Percentiles rank a stretch among this genome's conserved stretches.
Evolutionary conservation across 23 tunicate species (phyloP).

Genomic region (Ascidia mentula): DNA sequence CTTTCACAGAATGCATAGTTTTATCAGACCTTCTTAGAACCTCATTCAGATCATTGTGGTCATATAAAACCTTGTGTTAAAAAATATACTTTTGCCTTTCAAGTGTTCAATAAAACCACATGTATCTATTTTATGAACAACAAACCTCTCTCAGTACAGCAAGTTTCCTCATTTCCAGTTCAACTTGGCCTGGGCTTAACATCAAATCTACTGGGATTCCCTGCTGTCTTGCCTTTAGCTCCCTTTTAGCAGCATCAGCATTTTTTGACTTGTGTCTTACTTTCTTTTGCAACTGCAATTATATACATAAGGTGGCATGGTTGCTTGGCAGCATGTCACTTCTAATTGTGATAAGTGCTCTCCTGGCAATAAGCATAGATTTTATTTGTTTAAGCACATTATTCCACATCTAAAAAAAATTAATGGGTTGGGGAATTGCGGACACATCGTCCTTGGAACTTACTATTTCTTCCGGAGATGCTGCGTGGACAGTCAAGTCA

Average conservation of each 20-base stretch:
- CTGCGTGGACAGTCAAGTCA: conserved; percentile 85
- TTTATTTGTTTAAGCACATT: no score
- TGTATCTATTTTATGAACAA: no score
- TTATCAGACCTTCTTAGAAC: conserved; percentile 81
- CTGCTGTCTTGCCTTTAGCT: conserved; percentile 52
- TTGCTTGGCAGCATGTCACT: no score
- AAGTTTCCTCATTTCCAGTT: conserved; percentile 87
- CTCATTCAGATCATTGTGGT: conserved; percentile 90
- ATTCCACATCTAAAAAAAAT: neutral
- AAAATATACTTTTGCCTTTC: neutral
- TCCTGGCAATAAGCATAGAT: no score
- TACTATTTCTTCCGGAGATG: conserved; percentile 80
- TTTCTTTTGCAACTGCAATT: conserved; percentile 24
- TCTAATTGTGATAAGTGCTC: no score
- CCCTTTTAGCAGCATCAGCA: conserved; percentile 79
- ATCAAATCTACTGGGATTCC: conserved; percentile 69
- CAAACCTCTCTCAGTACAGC: conserved; percentile 77
- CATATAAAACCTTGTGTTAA: conserved; percentile 69
- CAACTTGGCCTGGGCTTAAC: conserved; percentile 80
- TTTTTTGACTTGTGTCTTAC: conserved; percentile 79
- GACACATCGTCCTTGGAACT: neutral
- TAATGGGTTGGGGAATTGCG: neutral
- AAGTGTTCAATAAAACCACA: no score
- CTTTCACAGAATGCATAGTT: conserved; percentile 86
- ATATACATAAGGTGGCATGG: neutral